Base-by-base conservation (phyloP, 2,113 vertebrate species). In the Stegostoma tigrinum region DNA sequence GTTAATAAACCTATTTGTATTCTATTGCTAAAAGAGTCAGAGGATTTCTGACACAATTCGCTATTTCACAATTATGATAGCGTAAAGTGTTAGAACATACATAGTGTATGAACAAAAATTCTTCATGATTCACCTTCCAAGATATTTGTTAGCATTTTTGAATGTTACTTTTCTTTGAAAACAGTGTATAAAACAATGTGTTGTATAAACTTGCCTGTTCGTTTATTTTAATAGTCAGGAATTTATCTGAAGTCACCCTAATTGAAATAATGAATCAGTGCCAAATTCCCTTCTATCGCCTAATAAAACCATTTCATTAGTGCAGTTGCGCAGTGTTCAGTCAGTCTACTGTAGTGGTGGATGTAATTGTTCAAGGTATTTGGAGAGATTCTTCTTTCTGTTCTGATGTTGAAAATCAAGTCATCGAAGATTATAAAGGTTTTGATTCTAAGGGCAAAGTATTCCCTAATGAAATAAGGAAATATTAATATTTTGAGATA, bases 1-100 rank as follows among this genome's bases (percentile, higher is more conserved):
- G n/a, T 72, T 75, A 95, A 95, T 90, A 90, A 61, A 90, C 61
- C 27, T n/a, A 61, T 90, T 90, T 90, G 87, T 61, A 90, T 95
- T 52, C 42, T 66, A 34, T 95, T 72, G 21, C 66, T 67, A n/a
- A 95, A 38, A 52, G 48, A 48, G 67, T 72, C 42, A 19, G 94
- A 68, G 34, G 38, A 95, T 95, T 48, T 52, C 15, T 42, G 27
- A 12, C 45, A 17, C 75, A 48, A 55, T 61, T 66, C 3, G 66
- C 89, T 66, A 45, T 95, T 75, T 75, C 48, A 95, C 67, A 95
- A 52, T 61, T 34, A 52, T 72, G 52, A 24, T 14, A 95, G 72
- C 24, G 42, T 95, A 95, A 72, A 30, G 48, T 68, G 72, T 52
- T 52, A 72, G 68, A 45, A 52, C 72, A 95, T n/a, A 61, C 67